These are phyloP conservation scores for Polylopha cassiicola DNA, from an alignment of 2,888 invertebrate species.

Conservation along the genomic window DNA sequence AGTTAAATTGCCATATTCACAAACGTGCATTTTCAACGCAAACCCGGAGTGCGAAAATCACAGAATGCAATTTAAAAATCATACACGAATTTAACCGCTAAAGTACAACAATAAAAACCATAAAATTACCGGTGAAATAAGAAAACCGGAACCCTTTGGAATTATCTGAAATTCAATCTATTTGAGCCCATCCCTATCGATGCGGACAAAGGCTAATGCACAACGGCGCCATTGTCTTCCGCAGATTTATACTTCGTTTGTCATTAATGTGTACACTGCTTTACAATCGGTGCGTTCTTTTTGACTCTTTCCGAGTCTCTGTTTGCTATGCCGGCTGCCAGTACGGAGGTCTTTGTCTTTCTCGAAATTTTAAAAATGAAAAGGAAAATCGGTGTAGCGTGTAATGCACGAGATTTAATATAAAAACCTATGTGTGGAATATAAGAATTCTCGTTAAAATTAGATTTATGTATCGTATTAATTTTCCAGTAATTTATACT, in stretches of 20 bases:
- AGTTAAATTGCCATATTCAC: too few species aligned
- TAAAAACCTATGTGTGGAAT: too few species aligned
- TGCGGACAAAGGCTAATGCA: slow-evolving; percentile 65
- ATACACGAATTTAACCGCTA: slow-evolving; percentile 16
- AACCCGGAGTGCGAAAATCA: too few species aligned
- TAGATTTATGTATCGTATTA: too few species aligned
- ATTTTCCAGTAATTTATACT: too few species aligned
- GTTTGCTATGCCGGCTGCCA: too few species aligned
- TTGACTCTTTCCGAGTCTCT: slow-evolving; percentile 42
- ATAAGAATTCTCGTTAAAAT: too few species aligned
- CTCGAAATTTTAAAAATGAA: slow-evolving; percentile 21
- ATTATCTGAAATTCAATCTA: slow-evolving; percentile 73
- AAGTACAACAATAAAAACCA: slow-evolving; percentile 22
- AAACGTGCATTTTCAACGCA: too few species aligned
- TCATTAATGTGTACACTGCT: slow-evolving; percentile 67
- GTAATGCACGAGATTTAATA: slow-evolving; percentile 7
- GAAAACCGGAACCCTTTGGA: slow-evolving; percentile 57
- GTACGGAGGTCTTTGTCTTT: slow-evolving; percentile 18
- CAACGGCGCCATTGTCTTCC: slow-evolving; percentile 58
- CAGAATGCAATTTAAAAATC: slow-evolving; percentile 16
- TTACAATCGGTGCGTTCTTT: slow-evolving; percentile 55
- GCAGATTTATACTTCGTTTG: slow-evolving; percentile 69
- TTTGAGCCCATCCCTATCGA: slow-evolving; percentile 68
- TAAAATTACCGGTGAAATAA: slow-evolving; percentile 40
- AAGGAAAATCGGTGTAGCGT: slow-evolving; percentile 10